Conservation (phyloP, 2,113 vertebrate genomes). For the Murina feae region DNA sequence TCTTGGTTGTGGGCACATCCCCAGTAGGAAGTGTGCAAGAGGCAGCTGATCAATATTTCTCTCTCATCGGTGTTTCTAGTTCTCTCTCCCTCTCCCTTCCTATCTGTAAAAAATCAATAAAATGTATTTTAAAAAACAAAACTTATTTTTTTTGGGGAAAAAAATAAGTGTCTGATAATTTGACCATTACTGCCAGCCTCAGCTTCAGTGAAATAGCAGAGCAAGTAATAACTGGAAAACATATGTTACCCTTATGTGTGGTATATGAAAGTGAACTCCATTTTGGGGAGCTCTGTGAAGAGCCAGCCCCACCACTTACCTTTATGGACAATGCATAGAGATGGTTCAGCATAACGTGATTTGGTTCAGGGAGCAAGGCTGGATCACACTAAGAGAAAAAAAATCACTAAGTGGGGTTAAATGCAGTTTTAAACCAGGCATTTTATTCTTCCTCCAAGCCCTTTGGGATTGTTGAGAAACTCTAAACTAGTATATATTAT, state of each 20-base stretch:
- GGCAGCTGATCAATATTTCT: no score
- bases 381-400: constrained; percentile 90
- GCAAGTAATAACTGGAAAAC: neutral
- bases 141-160: no score
- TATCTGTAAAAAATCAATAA: no score
- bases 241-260: neutral
- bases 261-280: neutral
- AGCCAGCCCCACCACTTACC: constrained; percentile 80
- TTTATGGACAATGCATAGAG: constrained; percentile 98
- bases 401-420: neutral
- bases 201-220: neutral
- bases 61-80: no score
- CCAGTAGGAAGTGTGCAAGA: no score
- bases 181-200: neutral
- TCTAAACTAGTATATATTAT: neutral
- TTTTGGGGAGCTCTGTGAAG: fast-evolving
- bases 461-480: neutral
- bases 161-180: neutral
- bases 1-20: no score
- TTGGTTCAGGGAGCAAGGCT: constrained; percentile 95
- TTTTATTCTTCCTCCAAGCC: neutral
- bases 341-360: constrained; percentile 98
- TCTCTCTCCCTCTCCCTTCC: no score
- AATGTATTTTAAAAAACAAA: no score
- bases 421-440: neutral